Evolutionary conservation across 2,888 invertebrate species (phyloP).

Genomic region (Ptychoptera albimana): DNA sequence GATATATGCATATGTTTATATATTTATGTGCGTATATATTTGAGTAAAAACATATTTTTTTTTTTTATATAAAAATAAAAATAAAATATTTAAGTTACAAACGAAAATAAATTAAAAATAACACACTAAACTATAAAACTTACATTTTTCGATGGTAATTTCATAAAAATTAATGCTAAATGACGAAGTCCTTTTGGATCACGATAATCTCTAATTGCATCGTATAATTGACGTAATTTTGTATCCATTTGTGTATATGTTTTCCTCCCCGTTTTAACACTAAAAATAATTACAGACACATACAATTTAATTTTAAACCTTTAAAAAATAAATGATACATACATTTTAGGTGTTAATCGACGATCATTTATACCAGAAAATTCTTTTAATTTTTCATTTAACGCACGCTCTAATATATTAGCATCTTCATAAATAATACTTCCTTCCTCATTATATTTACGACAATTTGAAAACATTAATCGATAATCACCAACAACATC

Average conservation of each 20-base stretch:
- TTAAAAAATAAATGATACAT: slow-evolving; percentile 13
- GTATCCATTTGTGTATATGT: slow-evolving; percentile 43
- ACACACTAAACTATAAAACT: slow-evolving; percentile 14
- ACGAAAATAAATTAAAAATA: neutral
- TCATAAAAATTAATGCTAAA: slow-evolving; percentile 86
- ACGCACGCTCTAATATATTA: slow-evolving; percentile 65
- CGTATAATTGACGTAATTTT: slow-evolving; percentile 73
- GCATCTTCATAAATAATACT: slow-evolving; percentile 94
- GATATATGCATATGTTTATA: too few relatives aligned
- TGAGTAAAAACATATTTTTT: too few relatives aligned
- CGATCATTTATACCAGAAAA: slow-evolving; percentile 42
- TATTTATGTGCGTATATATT: too few relatives aligned
- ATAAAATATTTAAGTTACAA: neutral
- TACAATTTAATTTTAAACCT: neutral
- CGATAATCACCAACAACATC: slow-evolving; percentile 75
- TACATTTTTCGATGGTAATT: slow-evolving; percentile 76
- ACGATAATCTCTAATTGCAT: slow-evolving; percentile 76
- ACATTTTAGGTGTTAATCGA: slow-evolving; percentile 18
- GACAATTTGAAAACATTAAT: slow-evolving; percentile 95
- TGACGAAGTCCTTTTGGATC: slow-evolving; percentile 74
- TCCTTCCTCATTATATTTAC: slow-evolving; percentile 91
- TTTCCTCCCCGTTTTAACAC: slow-evolving; percentile 29
- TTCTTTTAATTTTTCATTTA: slow-evolving; percentile 69
- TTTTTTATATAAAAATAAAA: slow-evolving; percentile 1
- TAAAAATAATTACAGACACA: slow-evolving; percentile 13